These are phyloP conservation scores for Miichthys miiuy DNA, from an alignment of 2,797 vertebrate genomes.

Conservation along the genomic window DNA sequence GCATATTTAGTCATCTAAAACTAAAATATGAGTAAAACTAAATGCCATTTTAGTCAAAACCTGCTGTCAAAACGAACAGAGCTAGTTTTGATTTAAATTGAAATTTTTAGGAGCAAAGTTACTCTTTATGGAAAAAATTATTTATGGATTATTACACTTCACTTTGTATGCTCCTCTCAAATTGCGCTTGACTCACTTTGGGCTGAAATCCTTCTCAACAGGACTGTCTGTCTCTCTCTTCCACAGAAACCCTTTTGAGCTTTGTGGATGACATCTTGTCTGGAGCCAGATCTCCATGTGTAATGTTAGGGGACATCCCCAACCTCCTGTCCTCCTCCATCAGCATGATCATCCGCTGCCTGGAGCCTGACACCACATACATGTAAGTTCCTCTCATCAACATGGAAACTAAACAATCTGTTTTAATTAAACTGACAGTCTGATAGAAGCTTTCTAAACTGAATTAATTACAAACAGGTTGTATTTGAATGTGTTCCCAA, in stretches of 20 bases:
- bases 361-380: conserved; percentile 96
- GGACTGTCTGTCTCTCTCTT: conserved; percentile 30
- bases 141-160: conserved; percentile 1
- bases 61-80: too few species aligned
- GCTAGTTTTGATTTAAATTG: too few species aligned
- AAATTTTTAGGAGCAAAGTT: too few species aligned
- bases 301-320: conserved; percentile 95
- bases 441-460: background rate
- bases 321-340: conserved; percentile 92
- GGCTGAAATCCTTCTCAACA: background rate
- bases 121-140: too few species aligned
- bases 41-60: too few species aligned
- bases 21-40: too few species aligned
- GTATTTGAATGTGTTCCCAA: background rate
- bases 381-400: conserved; percentile 87
- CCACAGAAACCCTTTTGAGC: conserved; percentile 93
- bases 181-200: background rate
- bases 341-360: conserved; percentile 94
- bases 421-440: too few species aligned
- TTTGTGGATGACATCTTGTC: conserved; percentile 98
- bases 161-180: background rate
- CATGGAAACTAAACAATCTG: background rate
- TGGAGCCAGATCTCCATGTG: conserved; percentile 96
- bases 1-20: too few species aligned
- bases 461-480: background rate